These are phyloP conservation scores for Metallyticus violacea DNA, from an alignment of 2,888 invertebrate species.

Conservation along the genomic window DNA sequence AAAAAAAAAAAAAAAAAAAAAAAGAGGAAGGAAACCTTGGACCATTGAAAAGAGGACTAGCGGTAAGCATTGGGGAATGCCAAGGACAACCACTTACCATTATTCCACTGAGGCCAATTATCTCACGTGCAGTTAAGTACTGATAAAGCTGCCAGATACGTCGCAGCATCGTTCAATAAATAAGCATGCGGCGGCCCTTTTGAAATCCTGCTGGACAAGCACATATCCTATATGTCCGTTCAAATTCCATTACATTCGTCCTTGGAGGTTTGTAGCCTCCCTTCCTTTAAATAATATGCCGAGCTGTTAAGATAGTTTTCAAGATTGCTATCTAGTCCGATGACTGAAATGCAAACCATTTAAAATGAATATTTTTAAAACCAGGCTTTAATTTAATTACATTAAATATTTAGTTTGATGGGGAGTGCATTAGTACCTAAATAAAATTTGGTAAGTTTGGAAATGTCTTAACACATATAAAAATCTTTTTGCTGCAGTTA, in stretches of 20 bases:
- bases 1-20: not conserved
- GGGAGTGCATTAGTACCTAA: too few species aligned
- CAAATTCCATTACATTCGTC: not conserved
- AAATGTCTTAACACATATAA: too few species aligned
- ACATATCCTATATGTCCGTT: too few species aligned
- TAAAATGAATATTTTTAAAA: too few species aligned
- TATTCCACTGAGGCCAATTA: not conserved
- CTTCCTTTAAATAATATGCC: too few species aligned
- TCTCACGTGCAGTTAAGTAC: not conserved
- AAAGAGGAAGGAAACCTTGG: not conserved
- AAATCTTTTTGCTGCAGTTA: too few species aligned
- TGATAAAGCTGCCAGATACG: not conserved
- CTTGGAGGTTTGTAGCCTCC: not conserved
- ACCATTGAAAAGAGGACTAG: not conserved
- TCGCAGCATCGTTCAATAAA: not conserved
- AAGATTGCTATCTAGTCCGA: too few species aligned
- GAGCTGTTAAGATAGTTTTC: too few species aligned
- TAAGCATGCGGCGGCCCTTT: not conserved
- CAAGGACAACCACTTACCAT: constrained; percentile 1
- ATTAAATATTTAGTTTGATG: too few species aligned
- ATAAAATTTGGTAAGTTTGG: too few species aligned
- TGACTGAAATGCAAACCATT: too few species aligned
- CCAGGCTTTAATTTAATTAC: too few species aligned
- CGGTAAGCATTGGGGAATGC: not conserved
- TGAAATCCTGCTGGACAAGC: not conserved